Evolutionary conservation across 2,888 invertebrate species (phyloP), one percentile per base, ranked within the genome.

Genomic region (Hemithea aestivaria): DNA sequence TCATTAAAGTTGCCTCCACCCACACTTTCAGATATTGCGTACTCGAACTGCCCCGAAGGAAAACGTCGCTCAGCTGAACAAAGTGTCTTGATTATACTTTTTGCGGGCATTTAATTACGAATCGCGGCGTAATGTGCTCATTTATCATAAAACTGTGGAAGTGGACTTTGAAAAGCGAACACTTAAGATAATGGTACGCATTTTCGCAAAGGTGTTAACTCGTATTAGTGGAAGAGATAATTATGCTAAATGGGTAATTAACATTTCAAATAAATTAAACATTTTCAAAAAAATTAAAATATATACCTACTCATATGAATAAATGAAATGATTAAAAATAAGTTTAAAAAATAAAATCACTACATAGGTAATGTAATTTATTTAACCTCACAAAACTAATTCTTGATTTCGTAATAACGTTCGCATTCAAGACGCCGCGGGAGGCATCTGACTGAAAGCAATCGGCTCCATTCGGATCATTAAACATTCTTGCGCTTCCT

Each of bases 81-180:
- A 65, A 66, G 55, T 59, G 57, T 61, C 65, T 63, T 61, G 60
- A 58, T 66, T 62, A 62, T 63, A 63, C 56, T 66, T 66, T 66
- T 53, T 53, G 62, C 58, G 48, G 58, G 40, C 56, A 62, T 67
- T 68, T 67, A 66, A 70, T 70, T 64, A 66, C 64, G 59, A 65
- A 63, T 60, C 62, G 61, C 56, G 39, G 51, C 59, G 52, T 67
- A 66, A 68, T 65, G 59, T 48, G 50, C 51, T 58, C 66, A 62
- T 68, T 64, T 58, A 66, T 69, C 69, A 70, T 62, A 58, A 56
- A 46, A 54, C 49, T 53, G 50, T 40, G 45, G 38, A 43, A 46
- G 34, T 35, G 43, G 39, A 30, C 41, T 37, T 45, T 40, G 34
- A 48, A 41, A 45, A 42, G 45, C 36, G 43, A 37, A 43, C 27